Conservation (phyloP, 2,888 invertebrate species). For the Apoda limacodes region DNA sequence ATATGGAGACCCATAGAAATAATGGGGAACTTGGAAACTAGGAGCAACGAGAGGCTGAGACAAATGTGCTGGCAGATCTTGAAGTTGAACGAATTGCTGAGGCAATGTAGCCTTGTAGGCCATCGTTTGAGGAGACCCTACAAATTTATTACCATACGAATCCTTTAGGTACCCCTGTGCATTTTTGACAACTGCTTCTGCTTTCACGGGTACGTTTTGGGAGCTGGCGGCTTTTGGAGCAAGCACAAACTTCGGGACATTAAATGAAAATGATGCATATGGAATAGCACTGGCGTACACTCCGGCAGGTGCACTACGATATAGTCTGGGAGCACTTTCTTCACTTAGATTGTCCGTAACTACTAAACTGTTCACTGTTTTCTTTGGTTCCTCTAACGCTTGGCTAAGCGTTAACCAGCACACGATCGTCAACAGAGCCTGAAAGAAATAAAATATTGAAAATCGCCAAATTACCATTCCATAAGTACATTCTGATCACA, state of each 20-base stretch:
- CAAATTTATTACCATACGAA: slow-evolving; percentile 54
- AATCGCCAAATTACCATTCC: too few relatives aligned
- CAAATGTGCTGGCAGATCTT: slow-evolving; percentile 51
- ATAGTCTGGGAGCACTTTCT: slow-evolving; percentile 42
- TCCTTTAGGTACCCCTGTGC: slow-evolving; percentile 43
- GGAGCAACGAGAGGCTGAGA: slow-evolving; percentile 47
- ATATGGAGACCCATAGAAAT: slow-evolving; percentile 38
- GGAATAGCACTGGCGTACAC: slow-evolving; percentile 52
- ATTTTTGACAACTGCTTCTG: slow-evolving; percentile 32
- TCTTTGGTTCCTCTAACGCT: slow-evolving; percentile 27
- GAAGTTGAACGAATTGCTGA: slow-evolving; percentile 50
- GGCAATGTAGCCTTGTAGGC: slow-evolving; percentile 44
- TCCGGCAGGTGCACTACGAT: slow-evolving; percentile 37
- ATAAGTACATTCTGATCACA: too few relatives aligned
- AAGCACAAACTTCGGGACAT: slow-evolving; percentile 32
- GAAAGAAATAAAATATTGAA: slow-evolving; percentile 25
- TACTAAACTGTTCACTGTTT: slow-evolving; percentile 27
- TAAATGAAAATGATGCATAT: slow-evolving; percentile 46
- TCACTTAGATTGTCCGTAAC: slow-evolving; percentile 38
- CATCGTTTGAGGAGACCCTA: slow-evolving; percentile 36
- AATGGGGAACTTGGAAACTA: slow-evolving; percentile 34
- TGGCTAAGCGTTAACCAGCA: slow-evolving; percentile 38
- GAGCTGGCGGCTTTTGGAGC: slow-evolving; percentile 33
- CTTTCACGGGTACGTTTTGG: slow-evolving; percentile 36
- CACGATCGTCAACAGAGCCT: slow-evolving; percentile 39